Percentiles rank a stretch among this genome's conserved stretches.
Evolutionary conservation across 2,113 vertebrate genomes (phyloP).

Genomic region (Paralichthys olivaceus): DNA sequence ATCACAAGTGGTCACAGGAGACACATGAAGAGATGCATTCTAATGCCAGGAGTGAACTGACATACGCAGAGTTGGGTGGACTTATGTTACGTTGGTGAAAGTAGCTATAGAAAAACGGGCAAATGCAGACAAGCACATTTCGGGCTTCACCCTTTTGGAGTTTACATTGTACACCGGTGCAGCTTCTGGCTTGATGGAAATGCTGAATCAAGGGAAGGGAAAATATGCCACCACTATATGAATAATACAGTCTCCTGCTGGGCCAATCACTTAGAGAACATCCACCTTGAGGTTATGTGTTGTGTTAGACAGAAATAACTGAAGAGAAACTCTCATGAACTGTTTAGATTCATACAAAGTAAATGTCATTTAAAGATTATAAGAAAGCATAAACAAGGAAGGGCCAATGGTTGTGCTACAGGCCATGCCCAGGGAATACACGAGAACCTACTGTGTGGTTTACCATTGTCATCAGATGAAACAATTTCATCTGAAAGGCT

Average conservation of each 20-base stretch:
- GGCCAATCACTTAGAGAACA: slow-evolving; percentile 36
- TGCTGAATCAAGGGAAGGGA: slow-evolving; percentile 45
- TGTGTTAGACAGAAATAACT: slow-evolving; percentile 15
- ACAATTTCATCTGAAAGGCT: neutral
- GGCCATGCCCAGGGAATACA: neutral
- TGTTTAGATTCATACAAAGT: neutral
- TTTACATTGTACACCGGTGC: neutral
- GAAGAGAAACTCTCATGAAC: neutral
- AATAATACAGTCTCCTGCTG: slow-evolving; percentile 37
- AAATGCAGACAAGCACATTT: neutral
- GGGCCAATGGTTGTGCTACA: neutral
- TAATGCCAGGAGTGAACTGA: too few species aligned
- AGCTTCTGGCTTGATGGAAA: slow-evolving; percentile 13
- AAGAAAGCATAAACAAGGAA: neutral
- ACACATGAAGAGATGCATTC: too few species aligned
- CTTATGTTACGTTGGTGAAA: too few species aligned
- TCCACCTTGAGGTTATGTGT: slow-evolving; percentile 20
- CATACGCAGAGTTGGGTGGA: too few species aligned
- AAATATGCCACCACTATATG: slow-evolving; percentile 31
- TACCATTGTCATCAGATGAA: neutral
- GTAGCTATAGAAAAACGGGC: too few species aligned
- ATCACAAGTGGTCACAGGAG: too few species aligned
- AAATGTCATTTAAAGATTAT: neutral
- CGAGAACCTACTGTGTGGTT: neutral
- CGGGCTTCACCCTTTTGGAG: neutral